phyloP scores from a whole-genome alignment of 2,797 vertebrate species.

The Synanceia verrucosa region DNA sequence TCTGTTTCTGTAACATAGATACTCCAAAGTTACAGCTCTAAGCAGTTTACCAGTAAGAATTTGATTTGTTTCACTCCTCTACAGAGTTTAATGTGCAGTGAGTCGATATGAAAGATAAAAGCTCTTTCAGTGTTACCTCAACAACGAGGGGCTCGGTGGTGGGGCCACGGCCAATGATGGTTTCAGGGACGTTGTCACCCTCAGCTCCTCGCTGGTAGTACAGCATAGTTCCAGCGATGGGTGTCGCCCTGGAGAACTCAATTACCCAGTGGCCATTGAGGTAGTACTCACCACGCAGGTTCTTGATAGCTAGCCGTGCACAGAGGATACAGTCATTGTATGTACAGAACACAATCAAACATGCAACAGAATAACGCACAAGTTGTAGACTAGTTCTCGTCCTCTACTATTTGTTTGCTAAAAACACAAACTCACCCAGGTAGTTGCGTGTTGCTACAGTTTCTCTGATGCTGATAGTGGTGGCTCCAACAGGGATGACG shows the following conservation, averaged over 20 bases:
- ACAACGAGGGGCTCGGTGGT: slow-evolving; percentile 93
- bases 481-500: slow-evolving; percentile 91
- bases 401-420: not conserved
- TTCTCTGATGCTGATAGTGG: slow-evolving; percentile 91
- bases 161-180: slow-evolving; percentile 89
- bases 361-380: not conserved
- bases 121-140: slow-evolving; percentile 83
- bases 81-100: no score
- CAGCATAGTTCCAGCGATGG: slow-evolving; percentile 87
- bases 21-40: no score
- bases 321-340: not conserved
- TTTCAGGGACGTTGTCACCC: slow-evolving; percentile 87
- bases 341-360: not conserved
- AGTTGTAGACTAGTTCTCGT: not conserved
- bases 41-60: no score
- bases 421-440: slow-evolving; percentile 82
- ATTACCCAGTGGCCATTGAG: slow-evolving; percentile 98
- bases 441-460: slow-evolving; percentile 90
- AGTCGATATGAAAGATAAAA: no score
- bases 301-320: slow-evolving; percentile 88
- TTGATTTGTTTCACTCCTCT: no score
- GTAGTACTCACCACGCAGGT: slow-evolving; percentile 91
- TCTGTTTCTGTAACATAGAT: no score
- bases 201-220: slow-evolving; percentile 91
- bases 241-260: slow-evolving; percentile 83